Conservation (phyloP, 2,888 invertebrate species). For the Cantharis lateralis region DNA sequence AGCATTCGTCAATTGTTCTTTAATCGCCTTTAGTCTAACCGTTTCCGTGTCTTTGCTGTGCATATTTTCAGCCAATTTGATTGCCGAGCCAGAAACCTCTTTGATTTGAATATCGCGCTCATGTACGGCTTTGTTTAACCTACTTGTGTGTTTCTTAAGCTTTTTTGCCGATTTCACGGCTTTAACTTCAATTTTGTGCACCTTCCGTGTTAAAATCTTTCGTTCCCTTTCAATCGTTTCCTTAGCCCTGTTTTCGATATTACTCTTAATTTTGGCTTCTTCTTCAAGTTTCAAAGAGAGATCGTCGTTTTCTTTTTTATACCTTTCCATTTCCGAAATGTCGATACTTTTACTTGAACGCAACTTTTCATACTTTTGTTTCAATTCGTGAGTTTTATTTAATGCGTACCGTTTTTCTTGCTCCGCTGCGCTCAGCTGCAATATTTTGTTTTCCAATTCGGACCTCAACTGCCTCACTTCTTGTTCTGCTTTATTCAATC, state of each 20-base stretch:
- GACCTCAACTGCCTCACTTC: not conserved
- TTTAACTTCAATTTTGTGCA: slow-evolving; percentile 13
- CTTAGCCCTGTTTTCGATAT: slow-evolving; percentile 5
- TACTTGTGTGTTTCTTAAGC: not conserved
- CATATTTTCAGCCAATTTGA: slow-evolving; percentile 23
- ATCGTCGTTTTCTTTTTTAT: slow-evolving; percentile 28
- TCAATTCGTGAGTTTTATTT: slow-evolving; percentile 27
- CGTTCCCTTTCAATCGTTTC: slow-evolving; percentile 12
- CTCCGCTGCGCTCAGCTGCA: slow-evolving; percentile 20
- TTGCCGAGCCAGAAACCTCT: slow-evolving; percentile 20
- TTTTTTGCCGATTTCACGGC: slow-evolving; percentile 8
- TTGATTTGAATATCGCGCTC: slow-evolving; percentile 26
- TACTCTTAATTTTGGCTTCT: slow-evolving; percentile 5
- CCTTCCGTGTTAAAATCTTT: not conserved
- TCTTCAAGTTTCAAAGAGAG: slow-evolving; percentile 20
- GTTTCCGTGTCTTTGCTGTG: slow-evolving; percentile 27
- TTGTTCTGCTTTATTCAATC: not conserved
- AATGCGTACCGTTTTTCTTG: slow-evolving; percentile 26
- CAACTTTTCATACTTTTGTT: slow-evolving; percentile 29
- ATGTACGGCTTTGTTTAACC: slow-evolving; percentile 3
- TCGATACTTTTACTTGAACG: slow-evolving; percentile 6
- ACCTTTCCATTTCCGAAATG: slow-evolving; percentile 7
- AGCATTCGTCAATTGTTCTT: slow-evolving; percentile 19
- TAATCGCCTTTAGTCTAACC: slow-evolving; percentile 16
- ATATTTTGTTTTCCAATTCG: not conserved